Percentiles rank a stretch among this genome's conserved stretches.
Conservation (phyloP, 92 coral and sea anemone species). For the Epizoanthus illoricatus region DNA sequence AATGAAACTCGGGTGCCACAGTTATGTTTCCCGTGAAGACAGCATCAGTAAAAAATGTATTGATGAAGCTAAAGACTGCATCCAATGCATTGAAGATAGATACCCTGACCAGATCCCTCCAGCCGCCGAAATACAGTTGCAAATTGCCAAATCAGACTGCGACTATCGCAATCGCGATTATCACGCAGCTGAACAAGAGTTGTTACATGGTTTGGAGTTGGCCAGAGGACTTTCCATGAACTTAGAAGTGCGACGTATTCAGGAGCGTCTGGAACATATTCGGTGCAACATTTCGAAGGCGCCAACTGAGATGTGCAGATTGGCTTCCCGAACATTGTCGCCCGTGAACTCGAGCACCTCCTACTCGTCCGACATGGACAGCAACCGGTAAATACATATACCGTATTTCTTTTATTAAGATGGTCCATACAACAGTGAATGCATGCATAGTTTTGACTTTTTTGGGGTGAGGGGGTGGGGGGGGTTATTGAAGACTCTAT, state of each 20-base stretch:
- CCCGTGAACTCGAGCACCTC: too few species aligned
- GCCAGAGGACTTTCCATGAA: slow-evolving; percentile 1
- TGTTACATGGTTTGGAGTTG: not conserved
- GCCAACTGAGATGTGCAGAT: too few species aligned
- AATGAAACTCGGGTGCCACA: too few species aligned
- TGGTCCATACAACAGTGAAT: too few species aligned
- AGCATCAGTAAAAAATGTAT: slow-evolving; percentile 1
- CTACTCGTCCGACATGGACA: too few species aligned
- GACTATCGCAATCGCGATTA: not conserved
- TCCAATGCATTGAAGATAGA: not conserved
- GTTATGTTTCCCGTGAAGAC: not conserved
- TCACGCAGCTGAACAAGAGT: not conserved
- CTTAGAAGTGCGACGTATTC: not conserved
- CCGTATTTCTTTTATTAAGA: too few species aligned
- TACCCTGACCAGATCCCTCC: not conserved
- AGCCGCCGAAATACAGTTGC: not conserved
- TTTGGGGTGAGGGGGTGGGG: too few species aligned
- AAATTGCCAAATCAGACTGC: slow-evolving; percentile 15
- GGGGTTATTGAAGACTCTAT: too few species aligned
- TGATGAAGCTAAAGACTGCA: slow-evolving; percentile 6
- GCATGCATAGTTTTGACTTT: too few species aligned
- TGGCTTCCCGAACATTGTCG: too few species aligned
- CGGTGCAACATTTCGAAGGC: too few species aligned
- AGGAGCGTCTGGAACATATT: not conserved
- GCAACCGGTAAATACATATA: too few species aligned